These are phyloP conservation scores for Tamias sibiricus DNA, from an alignment of 2,113 vertebrate genomes.

Conservation along the genomic window DNA sequence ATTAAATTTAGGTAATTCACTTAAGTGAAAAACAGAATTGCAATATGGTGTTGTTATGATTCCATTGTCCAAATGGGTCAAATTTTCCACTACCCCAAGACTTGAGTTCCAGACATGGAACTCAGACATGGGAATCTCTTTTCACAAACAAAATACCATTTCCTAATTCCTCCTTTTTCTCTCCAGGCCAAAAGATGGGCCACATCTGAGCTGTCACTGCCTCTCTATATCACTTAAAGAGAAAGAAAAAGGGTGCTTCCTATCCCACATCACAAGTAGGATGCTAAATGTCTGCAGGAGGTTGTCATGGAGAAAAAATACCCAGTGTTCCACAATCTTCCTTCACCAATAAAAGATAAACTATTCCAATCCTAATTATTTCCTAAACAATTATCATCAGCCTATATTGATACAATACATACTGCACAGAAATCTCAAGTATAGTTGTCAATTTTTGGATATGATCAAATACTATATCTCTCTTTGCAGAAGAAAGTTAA, in stretches of 20 bases:
- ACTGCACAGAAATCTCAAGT: neutral
- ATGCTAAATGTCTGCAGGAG: neutral
- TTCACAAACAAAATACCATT: neutral
- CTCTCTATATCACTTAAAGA: neutral
- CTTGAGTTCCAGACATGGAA: neutral
- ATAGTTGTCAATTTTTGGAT: neutral
- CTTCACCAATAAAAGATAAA: slow-evolving; percentile 16
- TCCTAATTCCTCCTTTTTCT: neutral
- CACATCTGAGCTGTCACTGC: neutral
- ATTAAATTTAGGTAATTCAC: neutral
- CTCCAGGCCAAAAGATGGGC: neutral
- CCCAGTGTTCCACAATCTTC: neutral
- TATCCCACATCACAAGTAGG: neutral
- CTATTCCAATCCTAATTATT: neutral
- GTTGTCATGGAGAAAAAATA: neutral
- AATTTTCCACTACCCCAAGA: neutral
- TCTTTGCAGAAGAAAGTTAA: slow-evolving; percentile 35
- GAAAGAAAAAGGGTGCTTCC: neutral
- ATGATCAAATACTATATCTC: neutral
- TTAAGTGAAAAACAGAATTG: neutral
- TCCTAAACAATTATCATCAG: slow-evolving; percentile 3
- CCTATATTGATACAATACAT: neutral
- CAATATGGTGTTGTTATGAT: neutral
- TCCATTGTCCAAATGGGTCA: neutral
- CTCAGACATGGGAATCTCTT: neutral